Evolutionary conservation across 2,797 vertebrate species (phyloP), one percentile per base, ranked within the genome.

Genomic region (Poeciliopsis turneri): DNA sequence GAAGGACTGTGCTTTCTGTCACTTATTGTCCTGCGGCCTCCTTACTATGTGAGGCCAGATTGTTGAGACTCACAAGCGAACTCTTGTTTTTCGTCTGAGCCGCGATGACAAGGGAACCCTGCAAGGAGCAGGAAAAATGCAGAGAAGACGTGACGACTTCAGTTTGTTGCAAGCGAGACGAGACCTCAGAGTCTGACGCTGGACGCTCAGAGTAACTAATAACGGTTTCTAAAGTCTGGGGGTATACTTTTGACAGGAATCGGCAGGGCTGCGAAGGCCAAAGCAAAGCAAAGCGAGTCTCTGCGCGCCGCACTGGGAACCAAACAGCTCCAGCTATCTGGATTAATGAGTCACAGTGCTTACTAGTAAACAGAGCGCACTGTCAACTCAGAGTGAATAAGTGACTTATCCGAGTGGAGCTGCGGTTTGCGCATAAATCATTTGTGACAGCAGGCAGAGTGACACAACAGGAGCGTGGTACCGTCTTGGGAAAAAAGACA

Each of bases 21-120:
- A 71, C 89, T 83, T 72, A 80, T 89, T 93, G 90, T 92, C 78
- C 81, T 5, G 68, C 74, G 59, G 85, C 72, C 80, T 75, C 57
- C 76, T n/a, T 49, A 79, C 83, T 45, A 75, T 91, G 83, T 85
- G 23, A 92, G 92, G 84, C 82, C 81, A 89, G 89, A 88, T 46
- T 94, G 93, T 93, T 64, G 77, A 69, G 82, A 72, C 69, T 81
- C 5, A 95, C 92, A 94, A 94, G 79, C 74, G 86, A 87, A 61
- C 86, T 84, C 84, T 95, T 94, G 93, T 95, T 92, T 76, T 77
- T 70, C 9, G 15, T 45, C 85, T 18, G 13, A 74, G 82, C 70
- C 5, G 66, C 23, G 20, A 69, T 69, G 82, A 89, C 85, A 80
- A 47, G 80, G 83, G 78, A 88, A 74, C 82, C 72, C 15, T 72